Evolutionary conservation across 2,797 vertebrate species (phyloP), one percentile per base, ranked within the genome.

Genomic region (Myripristis murdjan): DNA sequence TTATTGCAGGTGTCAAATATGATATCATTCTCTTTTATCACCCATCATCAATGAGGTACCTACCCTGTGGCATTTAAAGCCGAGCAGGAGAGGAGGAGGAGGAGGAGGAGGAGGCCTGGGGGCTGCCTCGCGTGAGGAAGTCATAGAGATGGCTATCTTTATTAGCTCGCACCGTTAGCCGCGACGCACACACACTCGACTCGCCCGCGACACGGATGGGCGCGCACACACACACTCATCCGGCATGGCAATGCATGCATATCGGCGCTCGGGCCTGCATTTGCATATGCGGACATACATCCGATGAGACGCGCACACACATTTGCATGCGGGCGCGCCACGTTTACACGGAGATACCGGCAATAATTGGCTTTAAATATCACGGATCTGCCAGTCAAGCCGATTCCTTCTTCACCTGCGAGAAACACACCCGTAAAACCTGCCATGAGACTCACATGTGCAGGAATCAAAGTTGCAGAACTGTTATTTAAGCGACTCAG

Each of bases 21-120:
- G 87, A 89, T 89, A 91, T 93, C 90, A 88, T 91, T 91, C 88
- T 89, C 83, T 91, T 93, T 93, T 91, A 93, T 91, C 83, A 73
- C 79, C 84, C 79, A 77, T 87, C 90, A 90, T 90, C 84, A 77
- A 82, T 73, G 72, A 80, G 79, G 66, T 57, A 86, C 82, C 86
- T 79, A 70, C 77, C 87, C 78, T 33, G 84, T 91, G 89, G 89
- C 89, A 87, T 91, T 91, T 91, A 89, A 74, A 86, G 84, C 41
- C 5, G 15, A 9, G 2, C n/a, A 0, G 55, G 4, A 68, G 61
- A 49, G 69, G 75, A 61, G 58, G 49, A 57, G 69, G 75, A 61
- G 58, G 49, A 28, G 14, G 7, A 12, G 22, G 6, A 22, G 51
- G 68, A 48, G 37, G 79, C 79, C 85, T 1, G 59, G 33, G 71